These are phyloP conservation scores for Dasypus novemcinctus DNA, from an alignment of 2,113 vertebrate genomes.

Conservation along the genomic window DNA sequence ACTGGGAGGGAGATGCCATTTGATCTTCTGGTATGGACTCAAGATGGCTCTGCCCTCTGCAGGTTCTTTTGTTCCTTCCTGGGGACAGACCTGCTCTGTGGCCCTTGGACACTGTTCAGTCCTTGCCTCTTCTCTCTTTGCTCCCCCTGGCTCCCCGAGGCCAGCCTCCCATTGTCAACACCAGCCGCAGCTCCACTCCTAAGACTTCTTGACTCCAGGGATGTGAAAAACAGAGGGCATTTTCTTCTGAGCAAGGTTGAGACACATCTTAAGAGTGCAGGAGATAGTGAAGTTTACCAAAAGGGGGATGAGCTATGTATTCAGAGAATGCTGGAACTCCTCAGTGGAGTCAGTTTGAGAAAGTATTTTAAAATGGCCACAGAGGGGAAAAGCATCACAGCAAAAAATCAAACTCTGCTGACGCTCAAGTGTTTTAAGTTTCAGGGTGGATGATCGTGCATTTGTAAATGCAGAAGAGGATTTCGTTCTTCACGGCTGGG, in stretches of 20 bases:
- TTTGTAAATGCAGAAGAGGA: no score
- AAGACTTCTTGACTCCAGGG: neutral
- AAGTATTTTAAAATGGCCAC: neutral
- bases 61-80: neutral
- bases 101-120: neutral
- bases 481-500: neutral
- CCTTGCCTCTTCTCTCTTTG: no score
- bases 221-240: rapidly evolving
- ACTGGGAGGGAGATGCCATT: neutral
- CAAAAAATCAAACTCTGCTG: neutral
- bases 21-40: neutral
- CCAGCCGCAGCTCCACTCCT: neutral
- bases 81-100: rapidly evolving
- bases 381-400: neutral
- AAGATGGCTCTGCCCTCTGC: neutral
- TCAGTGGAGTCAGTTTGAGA: neutral
- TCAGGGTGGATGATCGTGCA: neutral
- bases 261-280: neutral
- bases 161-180: rapidly evolving
- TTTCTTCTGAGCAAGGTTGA: no score
- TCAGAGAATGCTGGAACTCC: neutral
- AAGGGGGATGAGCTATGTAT: neutral
- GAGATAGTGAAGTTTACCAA: neutral
- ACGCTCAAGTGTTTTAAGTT: rapidly evolving
- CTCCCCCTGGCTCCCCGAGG: rapidly evolving